Evolutionary conservation across 2,888 invertebrate species (phyloP).

Genomic region (Leptopilina drosophilae): DNA sequence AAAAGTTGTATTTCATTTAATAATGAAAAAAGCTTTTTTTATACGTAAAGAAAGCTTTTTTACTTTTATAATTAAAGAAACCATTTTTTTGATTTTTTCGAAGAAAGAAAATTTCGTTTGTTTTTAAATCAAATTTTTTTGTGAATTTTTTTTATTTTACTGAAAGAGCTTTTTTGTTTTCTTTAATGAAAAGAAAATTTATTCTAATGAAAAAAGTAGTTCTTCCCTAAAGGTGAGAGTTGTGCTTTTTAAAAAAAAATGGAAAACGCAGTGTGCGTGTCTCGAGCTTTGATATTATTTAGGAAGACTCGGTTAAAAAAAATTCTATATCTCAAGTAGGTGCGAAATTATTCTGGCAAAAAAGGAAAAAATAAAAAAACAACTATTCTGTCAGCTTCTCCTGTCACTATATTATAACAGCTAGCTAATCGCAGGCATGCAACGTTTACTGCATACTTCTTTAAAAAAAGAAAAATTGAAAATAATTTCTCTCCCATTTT

Average conservation of each 20-base stretch:
- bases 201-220: slow-evolving; percentile 1
- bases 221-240: slow-evolving; percentile 8
- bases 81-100: too few relatives aligned
- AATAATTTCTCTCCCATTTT: slow-evolving; percentile 30
- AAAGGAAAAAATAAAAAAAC: slow-evolving; percentile 55
- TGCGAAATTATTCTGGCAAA: slow-evolving; percentile 70
- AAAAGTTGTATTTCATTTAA: too few relatives aligned
- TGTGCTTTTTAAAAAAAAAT: not conserved
- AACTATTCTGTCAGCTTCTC: slow-evolving; percentile 77
- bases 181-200: too few relatives aligned
- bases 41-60: too few relatives aligned
- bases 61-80: too few relatives aligned
- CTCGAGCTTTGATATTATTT: slow-evolving; percentile 42
- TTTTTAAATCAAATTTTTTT: too few relatives aligned
- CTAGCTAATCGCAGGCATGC: slow-evolving; percentile 76
- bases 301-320: slow-evolving; percentile 60
- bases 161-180: too few relatives aligned
- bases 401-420: slow-evolving; percentile 77
- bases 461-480: slow-evolving; percentile 10
- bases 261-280: not conserved
- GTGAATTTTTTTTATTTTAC: too few relatives aligned
- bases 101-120: too few relatives aligned
- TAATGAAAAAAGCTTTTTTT: too few relatives aligned
- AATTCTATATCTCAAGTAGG: slow-evolving; percentile 65
- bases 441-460: slow-evolving; percentile 57